Conservation (phyloP, 2,797 vertebrate species). For the Gallinago solitaria region DNA sequence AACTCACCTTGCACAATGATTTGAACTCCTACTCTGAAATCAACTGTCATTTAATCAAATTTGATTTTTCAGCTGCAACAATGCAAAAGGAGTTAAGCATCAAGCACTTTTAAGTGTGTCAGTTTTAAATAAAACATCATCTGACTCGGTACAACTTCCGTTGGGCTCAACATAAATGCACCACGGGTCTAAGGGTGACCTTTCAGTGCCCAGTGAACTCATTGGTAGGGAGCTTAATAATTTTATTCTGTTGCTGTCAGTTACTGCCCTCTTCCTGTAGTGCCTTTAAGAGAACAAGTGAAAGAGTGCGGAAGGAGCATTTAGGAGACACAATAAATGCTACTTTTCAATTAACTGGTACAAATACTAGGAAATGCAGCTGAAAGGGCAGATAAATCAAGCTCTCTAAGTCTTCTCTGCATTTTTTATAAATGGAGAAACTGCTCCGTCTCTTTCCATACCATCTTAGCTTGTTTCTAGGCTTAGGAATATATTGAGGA, state of each 20-base stretch:
- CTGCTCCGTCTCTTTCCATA: background rate
- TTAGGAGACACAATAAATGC: background rate
- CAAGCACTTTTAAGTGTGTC: background rate
- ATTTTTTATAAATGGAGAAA: background rate
- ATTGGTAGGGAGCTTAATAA: background rate
- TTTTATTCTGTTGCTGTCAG: background rate
- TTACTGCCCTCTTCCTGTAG: background rate
- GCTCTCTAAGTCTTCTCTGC: background rate
- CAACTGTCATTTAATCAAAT: background rate
- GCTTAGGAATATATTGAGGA: background rate
- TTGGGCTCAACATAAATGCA: background rate
- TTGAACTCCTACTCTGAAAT: background rate
- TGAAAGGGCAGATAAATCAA: background rate
- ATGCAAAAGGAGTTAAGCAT: background rate
- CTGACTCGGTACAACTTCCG: background rate
- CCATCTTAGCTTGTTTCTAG: background rate
- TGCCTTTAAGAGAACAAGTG: background rate
- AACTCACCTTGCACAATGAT: background rate
- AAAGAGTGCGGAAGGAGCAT: background rate
- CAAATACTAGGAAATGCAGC: rapidly evolving
- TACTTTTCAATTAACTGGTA: background rate
- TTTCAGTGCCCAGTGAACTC: background rate
- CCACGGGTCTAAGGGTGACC: background rate
- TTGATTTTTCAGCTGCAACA: background rate
- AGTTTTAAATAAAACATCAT: background rate